These are phyloP conservation scores for Myodes glareolus DNA, from an alignment of 2,113 vertebrate species.

Conservation along the genomic window DNA sequence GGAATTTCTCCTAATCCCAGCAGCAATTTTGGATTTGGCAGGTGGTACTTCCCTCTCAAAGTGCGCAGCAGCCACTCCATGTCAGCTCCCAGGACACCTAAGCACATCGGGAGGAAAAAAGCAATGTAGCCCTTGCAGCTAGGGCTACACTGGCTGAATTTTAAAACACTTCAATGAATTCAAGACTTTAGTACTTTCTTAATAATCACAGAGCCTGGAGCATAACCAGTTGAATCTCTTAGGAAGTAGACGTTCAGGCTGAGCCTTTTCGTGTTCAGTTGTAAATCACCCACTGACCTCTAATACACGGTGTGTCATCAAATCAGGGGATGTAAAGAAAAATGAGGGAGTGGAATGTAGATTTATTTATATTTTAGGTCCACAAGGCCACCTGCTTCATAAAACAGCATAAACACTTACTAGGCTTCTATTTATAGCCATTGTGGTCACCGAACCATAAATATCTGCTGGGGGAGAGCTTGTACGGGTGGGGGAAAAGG, in stretches of 20 bases:
- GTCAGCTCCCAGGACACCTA: constrained; percentile 52
- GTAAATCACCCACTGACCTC: constrained; percentile 15
- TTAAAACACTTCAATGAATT: constrained; percentile 53
- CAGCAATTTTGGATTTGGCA: constrained; percentile 69
- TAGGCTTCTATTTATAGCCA: background rate
- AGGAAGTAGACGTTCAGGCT: constrained; percentile 29
- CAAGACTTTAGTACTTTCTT: constrained; percentile 1
- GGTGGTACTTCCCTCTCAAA: constrained; percentile 27
- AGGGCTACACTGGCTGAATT: constrained; percentile 2
- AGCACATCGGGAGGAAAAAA: background rate
- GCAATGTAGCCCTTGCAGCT: background rate
- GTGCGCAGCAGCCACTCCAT: background rate
- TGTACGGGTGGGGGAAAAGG: background rate
- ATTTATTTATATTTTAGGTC: constrained; percentile 44
- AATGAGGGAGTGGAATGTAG: background rate
- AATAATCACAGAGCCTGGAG: background rate
- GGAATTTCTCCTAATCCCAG: constrained; percentile 71
- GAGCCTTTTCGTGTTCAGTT: background rate
- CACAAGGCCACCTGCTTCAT: background rate
- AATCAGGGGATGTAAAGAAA: constrained; percentile 13
- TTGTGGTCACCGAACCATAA: background rate
- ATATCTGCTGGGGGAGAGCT: background rate
- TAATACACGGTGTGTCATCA: constrained; percentile 31
- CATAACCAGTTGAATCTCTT: background rate
- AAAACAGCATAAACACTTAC: background rate